Base-by-base conservation (phyloP, 2,113 vertebrate species). In the Myrmecobius fasciatus region DNA sequence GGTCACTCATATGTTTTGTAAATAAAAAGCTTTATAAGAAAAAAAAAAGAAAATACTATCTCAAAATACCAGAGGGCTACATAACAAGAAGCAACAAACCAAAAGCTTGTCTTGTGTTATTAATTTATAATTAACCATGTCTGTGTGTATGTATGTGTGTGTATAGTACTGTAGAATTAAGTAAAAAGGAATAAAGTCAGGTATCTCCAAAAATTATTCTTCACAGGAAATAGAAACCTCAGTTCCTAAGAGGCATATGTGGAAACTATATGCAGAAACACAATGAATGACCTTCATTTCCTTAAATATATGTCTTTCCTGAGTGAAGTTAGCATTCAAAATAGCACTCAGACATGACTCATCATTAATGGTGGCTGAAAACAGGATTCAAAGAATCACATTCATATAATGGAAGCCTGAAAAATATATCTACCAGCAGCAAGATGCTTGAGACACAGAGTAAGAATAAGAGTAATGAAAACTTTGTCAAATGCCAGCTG, bases 31-130 rank as follows among this genome's bases (percentile, higher is more conserved):
- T n/a, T n/a, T n/a, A n/a, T n/a, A n/a, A n/a, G n/a, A n/a, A n/a
- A n/a, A n/a, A n/a, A n/a, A n/a, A n/a, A n/a, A n/a, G 25, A 92
- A 75, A 83, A 88, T 94, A 8, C 14, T 14, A 20, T 93, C 94
- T 91, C 51, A 3, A 51, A 94, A 52, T 92, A 96, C 91, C 53
- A 75, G 53, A 2, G 51, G 75, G 60, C 25, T 91, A 53, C 8
- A 6, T 94, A 92, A 20, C 36, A 47, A 95, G 93, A 31, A 52
- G 91, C 7, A 46, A 56, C 3, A 91, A 46, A 48, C 25, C 36
- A 2, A 28, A 89, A 97, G 67, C 8, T 6, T 75, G 31, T 83
- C 67, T 43, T 83, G 2, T 83, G 67, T 83, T 20, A 83, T 83
- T 83, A 83, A 43, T 0, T 83, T 83, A 83, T 83, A 83, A 43